Conservation (phyloP, 2,888 invertebrate species). For the Clunio marinus region DNA sequence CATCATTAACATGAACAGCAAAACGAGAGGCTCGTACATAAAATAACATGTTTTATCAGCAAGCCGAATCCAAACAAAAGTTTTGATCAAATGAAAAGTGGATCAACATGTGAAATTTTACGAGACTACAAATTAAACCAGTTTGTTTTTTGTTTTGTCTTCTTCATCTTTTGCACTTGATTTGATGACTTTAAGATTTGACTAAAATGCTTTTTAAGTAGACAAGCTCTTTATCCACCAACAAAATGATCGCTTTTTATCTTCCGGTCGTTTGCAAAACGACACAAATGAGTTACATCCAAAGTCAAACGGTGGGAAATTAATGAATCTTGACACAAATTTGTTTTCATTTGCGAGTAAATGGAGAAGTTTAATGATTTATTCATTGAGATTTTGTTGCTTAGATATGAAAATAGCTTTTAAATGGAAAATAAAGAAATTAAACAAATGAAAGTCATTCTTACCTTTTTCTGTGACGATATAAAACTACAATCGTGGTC, state of each 20-base stretch:
- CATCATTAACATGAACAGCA: neutral
- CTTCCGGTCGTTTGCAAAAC: conserved; percentile 14
- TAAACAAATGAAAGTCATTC: no score
- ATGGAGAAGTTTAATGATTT: neutral
- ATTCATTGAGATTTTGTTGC: neutral
- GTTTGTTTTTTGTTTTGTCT: neutral
- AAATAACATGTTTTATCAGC: conserved; percentile 3
- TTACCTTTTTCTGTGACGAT: conserved; percentile 42
- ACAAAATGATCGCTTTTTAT: conserved; percentile 8
- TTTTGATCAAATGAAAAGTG: conserved; percentile 27
- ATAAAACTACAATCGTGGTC: conserved; percentile 40
- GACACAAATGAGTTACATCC: neutral
- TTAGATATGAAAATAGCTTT: no score
- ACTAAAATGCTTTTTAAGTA: no score
- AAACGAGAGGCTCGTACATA: neutral
- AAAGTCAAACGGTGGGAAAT: neutral
- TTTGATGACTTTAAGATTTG: neutral
- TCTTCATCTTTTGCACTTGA: neutral
- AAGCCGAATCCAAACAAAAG: neutral
- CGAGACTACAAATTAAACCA: neutral
- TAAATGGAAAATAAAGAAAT: no score
- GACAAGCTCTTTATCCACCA: neutral
- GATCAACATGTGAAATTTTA: conserved; percentile 21
- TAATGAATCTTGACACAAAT: conserved; percentile 6
- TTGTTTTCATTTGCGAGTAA: neutral